These are phyloP conservation scores for Onychomys leucogaster DNA, from an alignment of 2,797 vertebrate genomes.

Conservation along the genomic window DNA sequence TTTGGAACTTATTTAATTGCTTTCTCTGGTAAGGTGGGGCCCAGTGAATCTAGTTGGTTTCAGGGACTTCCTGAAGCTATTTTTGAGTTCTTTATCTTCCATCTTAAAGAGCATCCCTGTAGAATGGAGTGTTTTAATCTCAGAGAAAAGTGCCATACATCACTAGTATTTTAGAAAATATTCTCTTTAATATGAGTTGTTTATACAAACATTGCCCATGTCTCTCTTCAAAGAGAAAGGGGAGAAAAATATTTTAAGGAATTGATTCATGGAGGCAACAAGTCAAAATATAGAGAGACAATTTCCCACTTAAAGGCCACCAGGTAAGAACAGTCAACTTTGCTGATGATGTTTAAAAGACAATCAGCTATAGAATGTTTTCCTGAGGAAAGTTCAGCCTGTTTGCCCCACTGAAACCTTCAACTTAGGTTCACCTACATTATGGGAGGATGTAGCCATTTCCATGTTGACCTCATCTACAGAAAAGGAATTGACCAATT, in stretches of 20 bases:
- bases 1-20: neutral
- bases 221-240: neutral
- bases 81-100: neutral
- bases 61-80: neutral
- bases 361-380: neutral
- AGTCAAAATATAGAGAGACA: neutral
- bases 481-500: constrained; percentile 29
- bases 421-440: neutral
- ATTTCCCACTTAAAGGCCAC: neutral
- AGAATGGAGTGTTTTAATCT: neutral
- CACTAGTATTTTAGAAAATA: neutral
- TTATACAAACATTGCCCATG: neutral
- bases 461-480: neutral
- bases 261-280: neutral
- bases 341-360: neutral
- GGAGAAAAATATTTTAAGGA: neutral
- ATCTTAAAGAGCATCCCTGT: neutral
- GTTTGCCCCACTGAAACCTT: neutral
- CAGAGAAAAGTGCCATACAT: neutral
- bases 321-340: neutral
- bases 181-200: neutral
- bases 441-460: neutral
- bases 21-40: neutral
- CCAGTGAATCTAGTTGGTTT: neutral
- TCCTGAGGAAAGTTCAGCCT: neutral